Evolutionary conservation across 2,888 invertebrate genomes (phyloP).

Genomic region (Drosophila rellima): DNA sequence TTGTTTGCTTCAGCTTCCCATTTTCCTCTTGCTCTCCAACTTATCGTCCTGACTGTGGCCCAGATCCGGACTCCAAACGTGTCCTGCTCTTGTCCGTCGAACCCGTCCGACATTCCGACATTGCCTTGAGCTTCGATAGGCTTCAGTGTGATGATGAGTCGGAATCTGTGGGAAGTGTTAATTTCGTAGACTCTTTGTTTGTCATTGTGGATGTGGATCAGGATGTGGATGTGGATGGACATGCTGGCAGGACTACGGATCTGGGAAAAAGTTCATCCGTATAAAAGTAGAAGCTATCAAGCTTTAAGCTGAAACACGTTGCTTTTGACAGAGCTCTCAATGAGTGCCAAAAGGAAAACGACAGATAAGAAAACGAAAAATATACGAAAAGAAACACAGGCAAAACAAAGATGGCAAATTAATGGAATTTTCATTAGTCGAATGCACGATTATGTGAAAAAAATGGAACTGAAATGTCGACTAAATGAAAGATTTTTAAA

Average conservation of each 20-base stretch:
- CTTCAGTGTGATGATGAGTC: conserved; percentile 36
- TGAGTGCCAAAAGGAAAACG: conserved; percentile 12
- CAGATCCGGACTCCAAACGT: conserved; percentile 27
- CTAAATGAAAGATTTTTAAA: background rate
- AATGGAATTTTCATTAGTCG: conserved; percentile 51
- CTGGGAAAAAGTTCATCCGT: background rate
- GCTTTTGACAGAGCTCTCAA: conserved; percentile 46
- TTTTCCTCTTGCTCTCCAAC: background rate
- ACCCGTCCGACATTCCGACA: conserved; percentile 38
- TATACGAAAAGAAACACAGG: background rate
- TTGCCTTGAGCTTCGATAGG: conserved; percentile 73
- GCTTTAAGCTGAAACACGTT: conserved; percentile 32
- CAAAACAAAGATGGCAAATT: conserved; percentile 9
- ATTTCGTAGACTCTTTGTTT: conserved; percentile 76
- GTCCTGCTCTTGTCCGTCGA: conserved; percentile 8
- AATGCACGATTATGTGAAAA: conserved; percentile 9
- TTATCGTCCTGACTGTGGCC: conserved; percentile 32
- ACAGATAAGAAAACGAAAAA: conserved; percentile 1
- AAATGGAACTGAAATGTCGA: background rate
- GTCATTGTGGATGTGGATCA: conserved; percentile 29
- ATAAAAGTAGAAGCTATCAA: conserved; percentile 13
- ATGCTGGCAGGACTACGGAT: conserved; percentile 6
- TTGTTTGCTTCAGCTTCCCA: conserved; percentile 61
- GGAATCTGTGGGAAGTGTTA: conserved; percentile 71
- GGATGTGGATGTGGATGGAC: conserved; percentile 8